Conservation (phyloP, 2,113 vertebrate genomes). For the Butastur rufipennis region DNA sequence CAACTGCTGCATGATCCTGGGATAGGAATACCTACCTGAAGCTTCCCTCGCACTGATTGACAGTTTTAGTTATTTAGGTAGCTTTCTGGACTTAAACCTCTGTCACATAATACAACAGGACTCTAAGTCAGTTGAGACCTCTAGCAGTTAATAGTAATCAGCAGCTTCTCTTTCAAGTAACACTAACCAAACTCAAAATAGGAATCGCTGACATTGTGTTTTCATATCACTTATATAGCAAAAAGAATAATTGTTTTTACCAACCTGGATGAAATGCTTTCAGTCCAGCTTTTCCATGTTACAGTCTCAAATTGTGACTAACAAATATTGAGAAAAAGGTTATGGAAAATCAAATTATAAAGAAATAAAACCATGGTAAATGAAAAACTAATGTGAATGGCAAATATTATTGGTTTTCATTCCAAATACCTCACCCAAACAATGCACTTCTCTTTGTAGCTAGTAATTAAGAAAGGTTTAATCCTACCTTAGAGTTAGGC, state of each 20-base stretch:
- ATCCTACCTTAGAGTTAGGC: not conserved
- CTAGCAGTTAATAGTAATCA: not conserved
- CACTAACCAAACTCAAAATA: not conserved
- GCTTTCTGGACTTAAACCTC: not conserved
- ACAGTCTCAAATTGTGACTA: not conserved
- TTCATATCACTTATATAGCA: not conserved
- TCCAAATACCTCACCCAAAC: not conserved
- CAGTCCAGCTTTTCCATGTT: not conserved
- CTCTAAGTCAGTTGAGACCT: not conserved
- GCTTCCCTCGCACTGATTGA: not conserved
- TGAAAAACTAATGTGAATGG: not conserved
- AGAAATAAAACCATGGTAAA: not conserved
- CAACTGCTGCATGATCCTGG: not conserved
- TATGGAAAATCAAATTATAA: not conserved
- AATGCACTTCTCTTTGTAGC: not conserved
- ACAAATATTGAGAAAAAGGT: not conserved
- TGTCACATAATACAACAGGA: rapidly evolving
- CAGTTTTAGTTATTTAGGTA: not conserved
- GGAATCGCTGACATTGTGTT: not conserved
- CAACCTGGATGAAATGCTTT: not conserved
- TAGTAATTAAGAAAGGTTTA: not conserved
- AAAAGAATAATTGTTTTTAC: not conserved
- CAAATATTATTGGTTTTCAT: not conserved
- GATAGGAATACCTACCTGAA: not conserved
- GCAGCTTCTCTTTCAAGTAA: not conserved